Percentiles rank a stretch among this genome's conserved stretches.
phyloP scores from a whole-genome alignment of 2,888 invertebrate genomes.

The Folsomia manolachei region DNA sequence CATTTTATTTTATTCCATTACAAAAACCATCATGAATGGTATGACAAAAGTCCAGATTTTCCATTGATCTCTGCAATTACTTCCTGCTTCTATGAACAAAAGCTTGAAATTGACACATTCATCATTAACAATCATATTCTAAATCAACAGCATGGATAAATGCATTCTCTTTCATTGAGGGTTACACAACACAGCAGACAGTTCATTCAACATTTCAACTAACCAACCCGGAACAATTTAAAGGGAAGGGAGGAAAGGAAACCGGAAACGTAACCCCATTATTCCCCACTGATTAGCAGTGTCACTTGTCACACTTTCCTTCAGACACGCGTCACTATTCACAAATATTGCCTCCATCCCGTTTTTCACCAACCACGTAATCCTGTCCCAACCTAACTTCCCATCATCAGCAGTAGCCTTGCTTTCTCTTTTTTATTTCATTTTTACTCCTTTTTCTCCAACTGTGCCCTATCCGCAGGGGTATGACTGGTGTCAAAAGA shows the following conservation, averaged over 20 bases:
- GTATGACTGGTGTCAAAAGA: neutral
- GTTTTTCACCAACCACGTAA: neutral
- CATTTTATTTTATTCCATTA: too few relatives aligned
- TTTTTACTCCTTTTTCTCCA: constrained; percentile 4
- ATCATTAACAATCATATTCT: neutral
- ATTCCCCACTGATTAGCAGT: constrained; percentile 30
- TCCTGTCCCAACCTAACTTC: neutral
- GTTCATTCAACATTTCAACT: too few relatives aligned
- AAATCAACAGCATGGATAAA: neutral
- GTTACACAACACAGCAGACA: too few relatives aligned
- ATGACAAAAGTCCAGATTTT: too few relatives aligned
- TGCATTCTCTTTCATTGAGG: neutral
- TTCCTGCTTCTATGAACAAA: too few relatives aligned
- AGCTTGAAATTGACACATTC: neutral
- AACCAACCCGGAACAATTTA: neutral
- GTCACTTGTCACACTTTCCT: constrained; percentile 42
- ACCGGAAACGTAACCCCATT: constrained; percentile 20
- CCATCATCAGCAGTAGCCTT: neutral
- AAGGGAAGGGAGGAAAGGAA: neutral
- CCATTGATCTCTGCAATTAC: too few relatives aligned
- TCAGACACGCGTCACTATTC: constrained; percentile 44
- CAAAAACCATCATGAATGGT: too few relatives aligned
- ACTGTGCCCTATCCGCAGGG: neutral
- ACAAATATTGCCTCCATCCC: too few relatives aligned
- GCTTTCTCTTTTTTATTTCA: neutral